These are phyloP conservation scores for Sympetrum striolatum DNA, from an alignment of 2,888 invertebrate species.

Conservation along the genomic window DNA sequence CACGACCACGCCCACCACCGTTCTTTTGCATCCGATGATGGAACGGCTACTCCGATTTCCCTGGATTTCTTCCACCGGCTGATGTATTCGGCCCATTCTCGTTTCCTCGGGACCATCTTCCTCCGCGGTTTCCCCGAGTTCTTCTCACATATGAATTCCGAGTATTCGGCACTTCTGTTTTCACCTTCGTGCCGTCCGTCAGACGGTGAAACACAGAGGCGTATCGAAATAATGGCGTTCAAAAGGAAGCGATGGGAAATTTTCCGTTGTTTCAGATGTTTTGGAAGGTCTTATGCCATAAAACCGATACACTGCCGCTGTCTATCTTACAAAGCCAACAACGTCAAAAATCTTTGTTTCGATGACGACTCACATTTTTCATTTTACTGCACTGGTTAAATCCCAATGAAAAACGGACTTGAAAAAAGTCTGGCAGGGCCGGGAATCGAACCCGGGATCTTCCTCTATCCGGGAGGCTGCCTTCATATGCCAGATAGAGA, in stretches of 20 bases:
- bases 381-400: too few species aligned
- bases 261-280: background rate
- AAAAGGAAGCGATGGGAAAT: background rate
- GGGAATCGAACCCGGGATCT: too few species aligned
- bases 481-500: too few species aligned
- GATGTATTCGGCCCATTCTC: too few species aligned
- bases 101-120: background rate
- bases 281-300: background rate
- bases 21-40: background rate
- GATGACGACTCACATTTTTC: too few species aligned
- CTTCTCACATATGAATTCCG: background rate
- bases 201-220: background rate
- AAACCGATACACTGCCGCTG: background rate
- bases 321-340: too few species aligned
- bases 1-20: constrained; percentile 15
- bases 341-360: too few species aligned
- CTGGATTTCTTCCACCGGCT: background rate
- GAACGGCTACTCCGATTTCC: background rate
- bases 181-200: background rate
- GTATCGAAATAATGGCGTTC: background rate
- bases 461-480: too few species aligned
- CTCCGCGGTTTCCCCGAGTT: background rate
- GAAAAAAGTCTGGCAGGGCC: too few species aligned
- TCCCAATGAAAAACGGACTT: too few species aligned
- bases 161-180: background rate